phyloP scores from a whole-genome alignment of 2,888 invertebrate species.

The Epinotia ramella region DNA sequence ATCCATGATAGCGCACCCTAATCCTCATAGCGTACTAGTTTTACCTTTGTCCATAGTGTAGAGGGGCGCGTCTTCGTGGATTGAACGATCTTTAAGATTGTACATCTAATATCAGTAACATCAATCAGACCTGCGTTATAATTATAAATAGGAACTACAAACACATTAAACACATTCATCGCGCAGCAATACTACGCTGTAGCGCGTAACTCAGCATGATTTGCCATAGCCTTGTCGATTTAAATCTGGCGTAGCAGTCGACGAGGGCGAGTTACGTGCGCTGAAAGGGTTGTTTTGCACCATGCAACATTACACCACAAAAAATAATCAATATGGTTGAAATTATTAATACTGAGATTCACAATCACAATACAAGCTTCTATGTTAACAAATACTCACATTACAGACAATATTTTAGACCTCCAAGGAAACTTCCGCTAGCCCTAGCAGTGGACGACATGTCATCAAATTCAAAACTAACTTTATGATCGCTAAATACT shows the following conservation, averaged over 20 bases:
- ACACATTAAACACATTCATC: neutral
- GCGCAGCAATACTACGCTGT: neutral
- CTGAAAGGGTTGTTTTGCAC: neutral
- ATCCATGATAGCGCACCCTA: no score
- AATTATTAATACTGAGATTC: conserved; percentile 31
- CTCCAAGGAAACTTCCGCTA: conserved; percentile 76
- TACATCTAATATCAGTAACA: no score
- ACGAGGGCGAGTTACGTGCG: neutral
- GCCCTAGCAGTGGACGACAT: conserved; percentile 60
- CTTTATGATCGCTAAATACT: conserved; percentile 65
- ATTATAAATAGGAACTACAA: no score
- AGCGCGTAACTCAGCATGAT: neutral
- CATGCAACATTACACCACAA: neutral
- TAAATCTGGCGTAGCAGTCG: neutral
- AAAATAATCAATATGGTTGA: neutral
- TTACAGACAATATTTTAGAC: conserved; percentile 78
- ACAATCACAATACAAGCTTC: conserved; percentile 1
- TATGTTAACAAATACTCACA: neutral
- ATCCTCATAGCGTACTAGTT: no score
- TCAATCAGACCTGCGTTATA: no score
- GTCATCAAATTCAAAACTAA: conserved; percentile 78
- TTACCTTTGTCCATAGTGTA: no score
- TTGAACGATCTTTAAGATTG: no score
- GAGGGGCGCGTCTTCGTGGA: no score
- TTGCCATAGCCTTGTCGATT: neutral